phyloP scores from a whole-genome alignment of 2,888 invertebrate genomes.

The Physocephala rufipes region DNA sequence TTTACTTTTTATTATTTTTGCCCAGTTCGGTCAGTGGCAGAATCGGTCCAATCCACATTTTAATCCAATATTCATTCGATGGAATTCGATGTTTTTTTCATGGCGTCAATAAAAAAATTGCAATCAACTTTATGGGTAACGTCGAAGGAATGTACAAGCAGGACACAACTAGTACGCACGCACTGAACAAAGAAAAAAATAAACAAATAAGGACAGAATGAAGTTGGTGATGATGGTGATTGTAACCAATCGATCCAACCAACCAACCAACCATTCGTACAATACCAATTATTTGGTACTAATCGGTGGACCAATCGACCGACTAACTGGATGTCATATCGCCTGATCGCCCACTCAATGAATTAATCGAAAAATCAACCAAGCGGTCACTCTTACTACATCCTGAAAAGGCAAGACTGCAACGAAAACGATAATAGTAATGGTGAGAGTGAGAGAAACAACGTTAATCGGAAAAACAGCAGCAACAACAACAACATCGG shows the following conservation, averaged over 20 bases:
- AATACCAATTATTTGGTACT: too few species aligned
- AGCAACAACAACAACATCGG: too few species aligned
- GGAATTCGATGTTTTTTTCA: conserved; percentile 14
- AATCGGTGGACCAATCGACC: too few species aligned
- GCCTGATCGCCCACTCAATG: too few species aligned
- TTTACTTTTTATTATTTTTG: not conserved
- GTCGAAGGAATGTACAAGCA: not conserved
- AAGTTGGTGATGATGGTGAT: too few species aligned
- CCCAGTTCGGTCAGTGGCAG: conserved; percentile 8
- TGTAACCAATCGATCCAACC: too few species aligned
- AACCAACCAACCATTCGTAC: too few species aligned
- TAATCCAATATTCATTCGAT: conserved; percentile 30
- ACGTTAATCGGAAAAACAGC: not conserved
- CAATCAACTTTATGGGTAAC: conserved; percentile 22
- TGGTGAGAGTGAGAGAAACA: not conserved
- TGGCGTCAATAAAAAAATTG: conserved; percentile 14
- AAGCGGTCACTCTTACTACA: too few species aligned
- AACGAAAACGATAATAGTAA: not conserved
- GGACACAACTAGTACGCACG: not conserved
- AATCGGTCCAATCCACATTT: conserved; percentile 31
- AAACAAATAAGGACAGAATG: too few species aligned
- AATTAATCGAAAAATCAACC: too few species aligned
- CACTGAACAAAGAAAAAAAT: not conserved
- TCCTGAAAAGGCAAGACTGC: not conserved
- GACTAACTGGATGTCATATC: too few species aligned